These are phyloP conservation scores for Mesocricetus auratus DNA, from an alignment of 2,113 vertebrate species.

Conservation along the genomic window DNA sequence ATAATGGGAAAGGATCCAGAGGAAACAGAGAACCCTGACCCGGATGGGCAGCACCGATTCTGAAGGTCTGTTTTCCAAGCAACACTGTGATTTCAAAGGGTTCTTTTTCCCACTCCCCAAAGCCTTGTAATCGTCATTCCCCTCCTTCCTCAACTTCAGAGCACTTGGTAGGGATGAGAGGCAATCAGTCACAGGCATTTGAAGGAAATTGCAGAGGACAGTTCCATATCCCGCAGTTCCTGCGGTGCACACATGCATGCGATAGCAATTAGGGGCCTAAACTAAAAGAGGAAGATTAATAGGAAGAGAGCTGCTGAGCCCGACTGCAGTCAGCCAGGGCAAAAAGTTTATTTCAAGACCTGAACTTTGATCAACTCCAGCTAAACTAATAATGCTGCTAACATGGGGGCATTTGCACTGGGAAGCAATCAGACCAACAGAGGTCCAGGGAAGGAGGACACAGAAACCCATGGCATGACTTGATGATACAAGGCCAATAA, in stretches of 20 bases:
- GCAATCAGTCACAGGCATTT: slow-evolving; percentile 62
- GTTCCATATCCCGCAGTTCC: slow-evolving; percentile 52
- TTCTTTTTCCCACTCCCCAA: slow-evolving; percentile 20
- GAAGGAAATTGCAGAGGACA: slow-evolving; percentile 68
- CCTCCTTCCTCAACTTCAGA: slow-evolving; percentile 29
- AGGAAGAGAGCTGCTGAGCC: slow-evolving; percentile 49
- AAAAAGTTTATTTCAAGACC: slow-evolving; percentile 40
- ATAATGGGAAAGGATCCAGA: background rate
- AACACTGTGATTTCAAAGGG: background rate
- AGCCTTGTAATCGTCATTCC: background rate
- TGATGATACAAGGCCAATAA: background rate
- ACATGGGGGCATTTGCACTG: background rate
- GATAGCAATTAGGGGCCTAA: slow-evolving; percentile 59
- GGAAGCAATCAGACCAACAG: slow-evolving; percentile 23
- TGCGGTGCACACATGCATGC: background rate
- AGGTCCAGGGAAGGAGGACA: background rate
- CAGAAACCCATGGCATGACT: background rate
- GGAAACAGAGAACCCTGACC: background rate
- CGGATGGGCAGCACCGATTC: background rate
- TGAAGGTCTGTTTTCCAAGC: background rate
- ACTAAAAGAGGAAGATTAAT: slow-evolving; percentile 50
- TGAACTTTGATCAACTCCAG: slow-evolving; percentile 40
- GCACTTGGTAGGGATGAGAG: slow-evolving; percentile 59
- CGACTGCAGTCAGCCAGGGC: slow-evolving; percentile 29
- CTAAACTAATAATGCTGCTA: slow-evolving; percentile 64